Base-by-base conservation (phyloP, 37 sponge, comb jelly and placozoan genomes). In the Cladorhizidae sp. region DNA sequence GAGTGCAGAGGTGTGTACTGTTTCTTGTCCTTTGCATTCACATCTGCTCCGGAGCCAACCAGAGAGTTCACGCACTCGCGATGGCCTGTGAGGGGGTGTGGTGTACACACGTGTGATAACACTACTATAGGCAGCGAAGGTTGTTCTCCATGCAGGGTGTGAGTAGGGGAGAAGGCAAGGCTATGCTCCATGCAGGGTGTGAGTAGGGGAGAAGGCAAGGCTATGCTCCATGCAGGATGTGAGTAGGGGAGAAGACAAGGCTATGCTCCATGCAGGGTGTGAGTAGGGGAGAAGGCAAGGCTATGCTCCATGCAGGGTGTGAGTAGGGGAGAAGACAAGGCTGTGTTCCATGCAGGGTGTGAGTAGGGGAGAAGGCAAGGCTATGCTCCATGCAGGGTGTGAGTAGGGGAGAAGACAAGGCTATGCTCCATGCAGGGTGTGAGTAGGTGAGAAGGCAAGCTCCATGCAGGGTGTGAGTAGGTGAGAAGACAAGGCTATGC, bases 1-100 rank as follows among this genome's bases (percentile, higher is more conserved):
- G 86, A 75, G 64, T 95, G 96, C 7, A 95, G 87, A 0, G 96
- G 88, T 56, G 93, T 93, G 57, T 90, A 95, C 38, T 80, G 87
- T 87, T 83, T 79, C 69, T 91, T 87, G 72, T 94, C 95, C 38
- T 74, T 73, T 11, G 76, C 71, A 62, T 91, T 95, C 20, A 91
- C 80, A 31, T 95, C 92, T 37, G 86, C 92, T 23, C 87, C 87
- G 63, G 68, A 86, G 20, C 90, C 87, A 36, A 91, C 78, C 58
- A 95, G 70, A n/a, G 70, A 61, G 67, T 82, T 83, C 68, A 95
- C 88, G 37, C 93, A 88, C n/a, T 80, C 89, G 33, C 49, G 42
- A 42, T 92, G 89, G 52, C 95, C 95, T 39, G 76, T 20, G 49
- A 45, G 40, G 14, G 65, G 38, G 65, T 31, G 83, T 37, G 55